Evolutionary conservation across 1,140 invertebrate species (phyloP).

Genomic region (Ditylenchus dipsaci): DNA sequence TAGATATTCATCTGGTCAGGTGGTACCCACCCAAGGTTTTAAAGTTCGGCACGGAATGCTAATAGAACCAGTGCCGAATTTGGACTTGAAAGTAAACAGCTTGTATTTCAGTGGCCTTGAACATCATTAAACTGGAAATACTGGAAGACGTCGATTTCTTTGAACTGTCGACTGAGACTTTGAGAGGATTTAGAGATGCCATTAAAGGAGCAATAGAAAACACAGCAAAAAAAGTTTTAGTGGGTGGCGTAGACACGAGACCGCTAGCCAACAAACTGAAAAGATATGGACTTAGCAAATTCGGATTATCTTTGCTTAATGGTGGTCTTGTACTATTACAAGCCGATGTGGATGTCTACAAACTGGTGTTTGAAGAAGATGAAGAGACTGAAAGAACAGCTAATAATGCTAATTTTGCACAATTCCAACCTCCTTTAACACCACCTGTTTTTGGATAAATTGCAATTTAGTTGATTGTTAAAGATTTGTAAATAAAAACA

Average conservation of each 20-base stretch:
- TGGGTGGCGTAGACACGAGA: conserved; percentile 17
- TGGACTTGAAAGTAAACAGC: conserved; percentile 3
- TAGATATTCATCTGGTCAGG: too few relatives aligned
- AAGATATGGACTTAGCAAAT: conserved; percentile 28
- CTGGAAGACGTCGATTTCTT: conserved; percentile 43
- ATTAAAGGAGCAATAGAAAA: conserved; percentile 34
- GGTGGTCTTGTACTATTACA: conserved; percentile 33
- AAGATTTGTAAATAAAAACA: too few relatives aligned
- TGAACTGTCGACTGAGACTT: conserved; percentile 24
- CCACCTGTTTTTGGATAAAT: too few relatives aligned
- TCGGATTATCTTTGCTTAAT: conserved; percentile 22
- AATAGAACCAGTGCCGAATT: not conserved
- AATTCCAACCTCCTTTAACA: too few relatives aligned
- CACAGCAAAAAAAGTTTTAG: conserved; percentile 23
- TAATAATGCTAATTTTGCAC: too few relatives aligned
- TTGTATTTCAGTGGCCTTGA: conserved; percentile 26
- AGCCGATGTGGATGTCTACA: conserved; percentile 40
- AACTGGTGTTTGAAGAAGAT: conserved; percentile 40
- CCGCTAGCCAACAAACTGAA: conserved; percentile 3
- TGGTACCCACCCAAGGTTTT: too few relatives aligned
- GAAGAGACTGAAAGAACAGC: not conserved
- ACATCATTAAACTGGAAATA: conserved; percentile 29
- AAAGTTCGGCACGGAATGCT: not conserved
- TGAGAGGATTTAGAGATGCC: conserved; percentile 31
- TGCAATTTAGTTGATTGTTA: too few relatives aligned